Percentiles rank a stretch among this genome's conserved stretches.
phyloP scores from a whole-genome alignment of 2,113 vertebrate species.

The Hippopotamus amphibius region DNA sequence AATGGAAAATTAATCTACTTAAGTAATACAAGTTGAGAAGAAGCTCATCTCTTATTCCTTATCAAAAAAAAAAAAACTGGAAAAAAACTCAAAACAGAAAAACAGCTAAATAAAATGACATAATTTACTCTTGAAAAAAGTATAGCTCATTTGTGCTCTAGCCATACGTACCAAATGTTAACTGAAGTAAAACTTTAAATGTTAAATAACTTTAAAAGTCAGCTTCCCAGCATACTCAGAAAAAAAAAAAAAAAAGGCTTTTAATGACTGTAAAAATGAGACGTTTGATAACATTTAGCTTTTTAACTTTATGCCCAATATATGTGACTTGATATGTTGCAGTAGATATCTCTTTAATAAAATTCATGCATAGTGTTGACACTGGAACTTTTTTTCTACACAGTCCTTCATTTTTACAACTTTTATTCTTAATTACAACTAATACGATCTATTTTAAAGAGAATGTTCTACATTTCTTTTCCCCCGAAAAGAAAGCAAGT shows the following conservation, averaged over 20 bases:
- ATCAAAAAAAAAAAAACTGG: not conserved
- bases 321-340: not conserved
- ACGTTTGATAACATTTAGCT: not conserved
- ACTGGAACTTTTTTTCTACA: not conserved
- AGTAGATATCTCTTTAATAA: constrained; percentile 19
- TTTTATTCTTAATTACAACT: not conserved
- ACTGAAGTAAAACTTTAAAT: not conserved
- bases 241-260: not conserved
- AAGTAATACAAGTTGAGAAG: constrained; percentile 38
- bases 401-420: not conserved
- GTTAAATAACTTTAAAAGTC: constrained; percentile 54
- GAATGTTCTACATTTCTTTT: not conserved
- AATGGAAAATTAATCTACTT: constrained; percentile 47
- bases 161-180: constrained; percentile 14
- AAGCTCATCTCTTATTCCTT: constrained; percentile 48
- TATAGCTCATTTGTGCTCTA: not conserved
- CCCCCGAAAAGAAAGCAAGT: not conserved
- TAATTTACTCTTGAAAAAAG: not conserved
- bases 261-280: not conserved
- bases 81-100: constrained; percentile 15
- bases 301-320: not conserved
- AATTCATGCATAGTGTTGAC: not conserved
- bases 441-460: not conserved
- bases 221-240: not conserved
- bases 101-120: not conserved